Evolutionary conservation across 2,113 vertebrate species (phyloP).

Genomic region (Esox niger): DNA sequence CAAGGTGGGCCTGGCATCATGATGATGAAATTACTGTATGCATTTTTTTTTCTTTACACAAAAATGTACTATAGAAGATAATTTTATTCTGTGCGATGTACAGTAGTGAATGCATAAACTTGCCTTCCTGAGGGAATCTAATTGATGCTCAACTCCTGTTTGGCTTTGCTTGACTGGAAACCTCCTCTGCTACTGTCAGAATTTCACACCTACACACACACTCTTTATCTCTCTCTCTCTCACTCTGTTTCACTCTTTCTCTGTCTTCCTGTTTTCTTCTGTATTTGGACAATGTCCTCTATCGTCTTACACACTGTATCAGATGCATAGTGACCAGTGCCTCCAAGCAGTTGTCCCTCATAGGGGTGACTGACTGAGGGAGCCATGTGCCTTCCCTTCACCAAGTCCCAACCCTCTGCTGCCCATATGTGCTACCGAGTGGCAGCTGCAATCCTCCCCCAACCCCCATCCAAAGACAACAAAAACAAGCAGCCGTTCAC

Average conservation of each 20-base stretch:
- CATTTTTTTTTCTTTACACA: too few species aligned
- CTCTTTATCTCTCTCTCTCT: too few species aligned
- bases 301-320: neutral
- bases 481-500: constrained; percentile 34
- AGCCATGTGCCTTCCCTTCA: constrained; percentile 50
- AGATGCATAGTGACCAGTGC: constrained; percentile 17
- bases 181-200: neutral
- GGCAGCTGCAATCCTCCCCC: constrained; percentile 64
- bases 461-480: constrained; percentile 35
- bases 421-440: constrained; percentile 59
- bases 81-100: too few species aligned
- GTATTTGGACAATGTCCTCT: neutral
- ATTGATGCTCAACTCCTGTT: too few species aligned
- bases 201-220: too few species aligned
- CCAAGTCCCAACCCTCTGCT: constrained; percentile 44
- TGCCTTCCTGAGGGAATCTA: too few species aligned
- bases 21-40: too few species aligned
- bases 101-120: too few species aligned
- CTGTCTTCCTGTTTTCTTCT: neutral
- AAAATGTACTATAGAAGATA: too few species aligned
- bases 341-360: constrained; percentile 10
- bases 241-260: neutral
- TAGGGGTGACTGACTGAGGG: constrained; percentile 51
- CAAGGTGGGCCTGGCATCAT: too few species aligned
- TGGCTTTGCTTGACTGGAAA: too few species aligned